These are phyloP conservation scores for human (Homo sapiens) DNA, from an alignment of 2,113 vertebrate species.

Conservation along the genomic window GRCh38 chr7:136337001-136337500, in stretches of 20 bases:
- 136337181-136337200: background rate
- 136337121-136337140: background rate
- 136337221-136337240: background rate
- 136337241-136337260: background rate
- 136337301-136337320: background rate
- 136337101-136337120: background rate
- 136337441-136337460: background rate
- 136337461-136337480: background rate
- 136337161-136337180: slow-evolving; percentile 12
- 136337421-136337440: background rate
- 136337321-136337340: slow-evolving; percentile 34
- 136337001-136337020: slow-evolving; percentile 2
- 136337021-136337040: background rate
- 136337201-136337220: background rate
- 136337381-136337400: background rate
- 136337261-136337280: background rate
- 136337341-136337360: slow-evolving; percentile 30
- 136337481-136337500: background rate
- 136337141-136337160: background rate
- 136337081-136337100: background rate
- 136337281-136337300: slow-evolving; percentile 37
- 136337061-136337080: background rate
- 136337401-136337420: background rate
- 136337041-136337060: background rate
- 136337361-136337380: background rate